phyloP scores from a whole-genome alignment of 1,140 invertebrate species.

The Acromyrmex charruanus region DNA sequence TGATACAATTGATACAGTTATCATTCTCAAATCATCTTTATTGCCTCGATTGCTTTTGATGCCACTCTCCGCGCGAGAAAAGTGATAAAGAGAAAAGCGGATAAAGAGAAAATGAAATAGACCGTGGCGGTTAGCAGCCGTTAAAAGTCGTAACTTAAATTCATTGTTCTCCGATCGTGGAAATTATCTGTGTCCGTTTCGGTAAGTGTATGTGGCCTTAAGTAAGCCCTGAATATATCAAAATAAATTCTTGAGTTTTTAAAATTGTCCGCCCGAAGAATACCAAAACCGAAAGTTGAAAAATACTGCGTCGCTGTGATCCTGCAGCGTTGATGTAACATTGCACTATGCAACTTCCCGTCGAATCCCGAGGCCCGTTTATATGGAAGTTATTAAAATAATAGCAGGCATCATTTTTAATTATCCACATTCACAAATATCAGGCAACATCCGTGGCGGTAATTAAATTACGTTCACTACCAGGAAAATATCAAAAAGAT shows the following conservation, averaged over 20 bases:
- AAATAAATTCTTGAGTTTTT: conserved; percentile 18
- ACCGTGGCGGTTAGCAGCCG: not conserved
- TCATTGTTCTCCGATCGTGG: conserved; percentile 17
- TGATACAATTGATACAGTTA: not conserved
- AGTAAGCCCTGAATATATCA: conserved; percentile 25
- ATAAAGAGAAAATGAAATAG: conserved; percentile 26
- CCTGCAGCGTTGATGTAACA: not conserved
- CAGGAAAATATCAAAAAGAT: conserved; percentile 30
- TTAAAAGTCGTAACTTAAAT: conserved; percentile 39
- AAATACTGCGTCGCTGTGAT: not conserved
- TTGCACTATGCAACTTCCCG: not conserved
- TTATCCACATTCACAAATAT: conserved; percentile 41
- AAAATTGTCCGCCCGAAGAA: not conserved
- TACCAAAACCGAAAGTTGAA: not conserved
- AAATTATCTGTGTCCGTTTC: conserved; percentile 28
- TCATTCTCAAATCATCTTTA: conserved; percentile 24
- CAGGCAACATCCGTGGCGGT: conserved; percentile 8
- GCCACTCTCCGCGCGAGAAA: not conserved
- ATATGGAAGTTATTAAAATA: conserved; percentile 41
- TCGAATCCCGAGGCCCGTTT: not conserved
- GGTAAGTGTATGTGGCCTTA: not conserved
- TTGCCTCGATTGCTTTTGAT: conserved; percentile 13
- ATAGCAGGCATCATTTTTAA: conserved; percentile 47
- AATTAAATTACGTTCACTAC: conserved; percentile 46
- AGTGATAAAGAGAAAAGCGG: not conserved